Percentiles rank a stretch among this genome's conserved stretches.
These are phyloP conservation scores for Zaprionus davidi DNA, from an alignment of 1,140 invertebrate species.

Conservation along the genomic window DNA sequence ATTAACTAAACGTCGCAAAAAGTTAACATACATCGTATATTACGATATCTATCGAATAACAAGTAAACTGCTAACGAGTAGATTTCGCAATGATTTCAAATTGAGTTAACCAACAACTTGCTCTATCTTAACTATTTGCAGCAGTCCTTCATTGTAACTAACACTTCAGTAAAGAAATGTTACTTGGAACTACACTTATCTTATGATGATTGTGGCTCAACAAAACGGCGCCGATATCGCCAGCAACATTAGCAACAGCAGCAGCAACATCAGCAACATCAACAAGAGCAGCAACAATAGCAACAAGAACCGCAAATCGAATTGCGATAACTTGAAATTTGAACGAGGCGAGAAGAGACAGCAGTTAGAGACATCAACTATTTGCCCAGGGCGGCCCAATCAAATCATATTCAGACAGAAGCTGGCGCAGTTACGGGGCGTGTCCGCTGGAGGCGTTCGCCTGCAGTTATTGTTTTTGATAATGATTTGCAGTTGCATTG, in stretches of 20 bases:
- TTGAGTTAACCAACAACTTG: neutral
- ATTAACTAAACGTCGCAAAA: no score
- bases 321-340: neutral
- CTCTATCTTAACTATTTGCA: neutral
- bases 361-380: conserved; percentile 26
- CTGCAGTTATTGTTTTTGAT: conserved; percentile 50
- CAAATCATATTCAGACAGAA: conserved; percentile 46
- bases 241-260: conserved; percentile 39
- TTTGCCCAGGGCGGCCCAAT: conserved; percentile 40
- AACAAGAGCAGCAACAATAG: neutral
- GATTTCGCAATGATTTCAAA: neutral
- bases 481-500: conserved; percentile 74
- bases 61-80: no score
- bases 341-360: neutral
- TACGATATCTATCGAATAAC: no score
- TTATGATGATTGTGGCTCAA: conserved; percentile 60
- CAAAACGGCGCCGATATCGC: conserved; percentile 57
- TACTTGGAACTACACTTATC: conserved; percentile 43
- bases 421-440: conserved; percentile 52
- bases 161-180: conserved; percentile 40
- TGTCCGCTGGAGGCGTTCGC: conserved; percentile 32
- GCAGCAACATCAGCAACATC: conserved; percentile 14
- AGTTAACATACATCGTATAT: no score
- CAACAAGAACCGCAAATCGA: neutral
- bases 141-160: neutral